phyloP scores from a whole-genome alignment of 2,888 invertebrate genomes.

The Limnephilus marmoratus region DNA sequence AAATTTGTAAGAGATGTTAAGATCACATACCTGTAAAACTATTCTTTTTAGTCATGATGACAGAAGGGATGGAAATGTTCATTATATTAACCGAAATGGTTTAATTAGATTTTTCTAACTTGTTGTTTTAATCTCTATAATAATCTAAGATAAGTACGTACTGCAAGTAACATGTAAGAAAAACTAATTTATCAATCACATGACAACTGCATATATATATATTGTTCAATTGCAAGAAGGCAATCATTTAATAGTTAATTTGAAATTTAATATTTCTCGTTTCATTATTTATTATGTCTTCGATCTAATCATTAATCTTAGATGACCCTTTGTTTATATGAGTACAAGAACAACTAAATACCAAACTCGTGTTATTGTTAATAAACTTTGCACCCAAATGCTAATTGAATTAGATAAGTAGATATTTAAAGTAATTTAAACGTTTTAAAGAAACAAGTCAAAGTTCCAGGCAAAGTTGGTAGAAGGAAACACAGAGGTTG shows the following conservation, averaged over 20 bases:
- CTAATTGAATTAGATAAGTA: background rate
- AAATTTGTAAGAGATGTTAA: too few species aligned
- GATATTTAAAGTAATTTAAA: too few species aligned
- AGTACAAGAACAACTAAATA: background rate
- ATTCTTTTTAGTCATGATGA: too few species aligned
- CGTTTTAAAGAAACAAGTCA: background rate
- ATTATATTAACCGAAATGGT: too few species aligned
- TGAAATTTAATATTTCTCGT: background rate
- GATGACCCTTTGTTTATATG: conserved; percentile 17
- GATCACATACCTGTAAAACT: too few species aligned
- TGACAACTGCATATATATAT: background rate
- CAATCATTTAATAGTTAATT: background rate
- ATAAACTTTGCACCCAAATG: background rate
- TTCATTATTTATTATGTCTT: background rate
- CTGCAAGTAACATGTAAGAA: too few species aligned
- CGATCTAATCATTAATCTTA: conserved; percentile 3
- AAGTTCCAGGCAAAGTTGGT: background rate
- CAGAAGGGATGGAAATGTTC: too few species aligned
- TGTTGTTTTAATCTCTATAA: too few species aligned
- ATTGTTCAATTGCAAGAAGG: background rate
- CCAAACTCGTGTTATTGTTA: conserved; percentile 3
- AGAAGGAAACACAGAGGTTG: too few species aligned
- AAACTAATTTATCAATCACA: background rate
- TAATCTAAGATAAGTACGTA: too few species aligned
- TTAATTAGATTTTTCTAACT: too few species aligned